A percentile compares a stretch with the other conserved stretches of the same genome.
Evolutionary conservation across 1,140 invertebrate species (phyloP).

Genomic region (Lordiphosa clarofinis): DNA sequence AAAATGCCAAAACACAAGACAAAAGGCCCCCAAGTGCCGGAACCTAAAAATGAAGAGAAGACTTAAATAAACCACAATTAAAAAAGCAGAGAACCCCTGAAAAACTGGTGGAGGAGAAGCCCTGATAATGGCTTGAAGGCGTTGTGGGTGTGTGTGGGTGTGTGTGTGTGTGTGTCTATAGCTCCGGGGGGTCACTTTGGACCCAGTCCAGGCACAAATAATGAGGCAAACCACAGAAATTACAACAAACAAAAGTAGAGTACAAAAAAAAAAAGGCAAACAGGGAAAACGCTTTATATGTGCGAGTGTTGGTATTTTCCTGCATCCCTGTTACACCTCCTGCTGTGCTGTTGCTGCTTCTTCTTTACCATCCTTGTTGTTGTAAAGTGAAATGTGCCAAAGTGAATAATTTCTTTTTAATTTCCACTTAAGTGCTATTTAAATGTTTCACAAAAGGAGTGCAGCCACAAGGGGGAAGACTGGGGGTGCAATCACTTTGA

Average conservation of each 20-base stretch:
- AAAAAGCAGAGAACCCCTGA: constrained; percentile 8
- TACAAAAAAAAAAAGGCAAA: constrained; percentile 17
- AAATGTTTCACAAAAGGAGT: constrained; percentile 44
- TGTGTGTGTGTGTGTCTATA: neutral
- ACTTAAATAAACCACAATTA: constrained; percentile 32
- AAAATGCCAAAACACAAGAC: constrained; percentile 28
- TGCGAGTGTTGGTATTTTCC: neutral
- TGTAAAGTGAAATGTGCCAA: constrained; percentile 40
- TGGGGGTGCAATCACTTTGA: too few species aligned
- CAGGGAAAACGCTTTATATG: constrained; percentile 3
- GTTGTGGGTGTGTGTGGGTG: too few species aligned
- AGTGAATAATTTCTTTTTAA: constrained; percentile 59
- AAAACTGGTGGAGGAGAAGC: too few species aligned
- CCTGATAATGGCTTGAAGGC: neutral
- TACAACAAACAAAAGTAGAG: constrained; percentile 35
- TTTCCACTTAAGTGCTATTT: constrained; percentile 57
- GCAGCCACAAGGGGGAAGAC: constrained; percentile 7
- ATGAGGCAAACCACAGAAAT: constrained; percentile 54
- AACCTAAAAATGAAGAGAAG: constrained; percentile 31
- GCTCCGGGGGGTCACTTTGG: neutral
- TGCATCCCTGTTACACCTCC: neutral
- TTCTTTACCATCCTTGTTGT: neutral
- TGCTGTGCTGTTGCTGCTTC: neutral
- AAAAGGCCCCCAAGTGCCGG: constrained; percentile 5
- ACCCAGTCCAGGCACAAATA: constrained; percentile 37